Percentiles rank a stretch among this genome's conserved stretches.
These are phyloP conservation scores for Luffia ferchaultella DNA, from an alignment of 2,888 invertebrate species.

Conservation along the genomic window DNA sequence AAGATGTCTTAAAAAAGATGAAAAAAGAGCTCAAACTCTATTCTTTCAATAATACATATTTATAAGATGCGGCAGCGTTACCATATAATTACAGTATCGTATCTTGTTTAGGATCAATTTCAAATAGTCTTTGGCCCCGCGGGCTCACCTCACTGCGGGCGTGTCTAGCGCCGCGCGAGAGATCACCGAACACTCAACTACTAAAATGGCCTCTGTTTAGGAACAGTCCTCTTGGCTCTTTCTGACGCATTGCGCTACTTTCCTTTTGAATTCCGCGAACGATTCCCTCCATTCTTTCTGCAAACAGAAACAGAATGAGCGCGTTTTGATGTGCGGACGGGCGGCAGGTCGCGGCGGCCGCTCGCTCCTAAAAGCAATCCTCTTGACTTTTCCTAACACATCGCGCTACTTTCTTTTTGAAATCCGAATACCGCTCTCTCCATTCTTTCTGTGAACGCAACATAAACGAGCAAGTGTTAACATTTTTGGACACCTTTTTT, in stretches of 20 bases:
- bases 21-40: slow-evolving; percentile 59
- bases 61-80: slow-evolving; percentile 63
- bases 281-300: slow-evolving; percentile 99
- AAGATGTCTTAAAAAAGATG: slow-evolving; percentile 64
- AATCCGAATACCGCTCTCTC: slow-evolving; percentile 96
- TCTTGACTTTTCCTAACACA: slow-evolving; percentile 99
- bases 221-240: slow-evolving; percentile 98
- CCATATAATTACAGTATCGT: slow-evolving; percentile 61
- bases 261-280: slow-evolving; percentile 96
- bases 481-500: too few species aligned
- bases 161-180: neutral
- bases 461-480: slow-evolving; percentile 29
- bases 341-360: slow-evolving; percentile 28
- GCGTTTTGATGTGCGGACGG: slow-evolving; percentile 14
- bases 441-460: slow-evolving; percentile 94
- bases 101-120: slow-evolving; percentile 61
- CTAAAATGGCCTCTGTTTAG: slow-evolving; percentile 71
- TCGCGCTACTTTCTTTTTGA: slow-evolving; percentile 96
- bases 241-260: slow-evolving; percentile 97
- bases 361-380: slow-evolving; percentile 84
- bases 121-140: slow-evolving; percentile 57
- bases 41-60: slow-evolving; percentile 50
- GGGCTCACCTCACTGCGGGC: neutral
- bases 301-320: slow-evolving; percentile 56
- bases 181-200: neutral